phyloP scores from a whole-genome alignment of 2,888 invertebrate genomes.

The Drosophila algonquin region DNA sequence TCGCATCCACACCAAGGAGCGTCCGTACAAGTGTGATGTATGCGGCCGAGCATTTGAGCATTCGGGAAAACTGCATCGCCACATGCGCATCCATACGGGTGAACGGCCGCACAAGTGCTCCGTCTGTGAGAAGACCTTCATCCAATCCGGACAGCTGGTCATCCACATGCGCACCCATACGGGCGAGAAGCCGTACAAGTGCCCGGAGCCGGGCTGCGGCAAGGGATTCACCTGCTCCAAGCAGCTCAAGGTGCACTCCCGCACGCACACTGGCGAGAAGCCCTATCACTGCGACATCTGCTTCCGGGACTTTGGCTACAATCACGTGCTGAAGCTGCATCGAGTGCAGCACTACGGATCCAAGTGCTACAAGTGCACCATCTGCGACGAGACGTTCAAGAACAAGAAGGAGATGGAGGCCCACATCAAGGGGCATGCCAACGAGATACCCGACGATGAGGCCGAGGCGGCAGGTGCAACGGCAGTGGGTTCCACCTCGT shows the following conservation, averaged over 20 bases:
- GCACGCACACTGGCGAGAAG: constrained; percentile 95
- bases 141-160: constrained; percentile 95
- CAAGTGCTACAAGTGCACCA: constrained; percentile 95
- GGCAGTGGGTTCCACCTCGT: constrained; percentile 36
- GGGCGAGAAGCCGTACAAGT: constrained; percentile 93
- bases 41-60: constrained; percentile 95
- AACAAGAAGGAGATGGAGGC: constrained; percentile 96
- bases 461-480: constrained; percentile 58
- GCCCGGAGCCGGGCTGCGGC: constrained; percentile 91
- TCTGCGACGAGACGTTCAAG: constrained; percentile 95
- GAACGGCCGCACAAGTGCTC: constrained; percentile 95
- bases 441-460: constrained; percentile 86
- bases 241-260: constrained; percentile 94
- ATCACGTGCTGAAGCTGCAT: constrained; percentile 94
- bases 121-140: constrained; percentile 94
- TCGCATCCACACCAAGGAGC: constrained; percentile 95
- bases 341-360: constrained; percentile 96
- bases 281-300: constrained; percentile 96
- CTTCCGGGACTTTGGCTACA: constrained; percentile 95
- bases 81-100: constrained; percentile 95
- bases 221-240: constrained; percentile 97
- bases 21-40: constrained; percentile 94
- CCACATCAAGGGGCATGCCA: constrained; percentile 92
- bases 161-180: constrained; percentile 96
- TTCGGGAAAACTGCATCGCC: constrained; percentile 94